Percentiles rank a stretch among this genome's conserved stretches.
Conservation (phyloP, 2,113 vertebrate genomes). For the Corythornis madagascariensis region DNA sequence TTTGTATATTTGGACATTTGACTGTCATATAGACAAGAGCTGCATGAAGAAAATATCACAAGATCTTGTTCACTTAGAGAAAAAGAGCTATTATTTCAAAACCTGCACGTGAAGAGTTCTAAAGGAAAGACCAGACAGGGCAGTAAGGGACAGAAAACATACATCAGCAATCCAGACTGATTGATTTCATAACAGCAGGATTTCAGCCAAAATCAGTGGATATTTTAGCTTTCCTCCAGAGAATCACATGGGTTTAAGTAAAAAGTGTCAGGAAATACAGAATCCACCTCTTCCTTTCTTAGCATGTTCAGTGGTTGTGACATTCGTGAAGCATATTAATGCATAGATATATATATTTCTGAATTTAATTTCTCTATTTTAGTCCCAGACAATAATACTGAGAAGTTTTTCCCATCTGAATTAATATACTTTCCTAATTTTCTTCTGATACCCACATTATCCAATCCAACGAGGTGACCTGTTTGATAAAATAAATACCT, state of each 20-base stretch:
- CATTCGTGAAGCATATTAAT: not conserved
- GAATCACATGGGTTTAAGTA: not conserved
- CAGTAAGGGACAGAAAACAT: rapidly evolving
- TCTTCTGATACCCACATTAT: not conserved
- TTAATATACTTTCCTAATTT: not conserved
- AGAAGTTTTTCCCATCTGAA: not conserved
- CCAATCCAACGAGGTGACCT: not conserved
- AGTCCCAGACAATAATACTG: not conserved
- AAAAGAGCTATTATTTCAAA: not conserved
- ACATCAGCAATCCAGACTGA: not conserved
- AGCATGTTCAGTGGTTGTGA: not conserved
- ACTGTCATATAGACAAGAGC: not conserved
- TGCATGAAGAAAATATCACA: not conserved
- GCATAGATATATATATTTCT: not conserved
- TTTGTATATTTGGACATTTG: not conserved
- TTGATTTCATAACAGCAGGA: not conserved
- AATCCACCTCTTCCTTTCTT: not conserved
- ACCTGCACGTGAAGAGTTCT: not conserved
- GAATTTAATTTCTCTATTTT: not conserved
- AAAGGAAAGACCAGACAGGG: not conserved
- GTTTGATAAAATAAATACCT: not conserved
- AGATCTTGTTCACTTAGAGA: not conserved
- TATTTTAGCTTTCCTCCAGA: not conserved
- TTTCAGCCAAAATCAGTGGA: not conserved
- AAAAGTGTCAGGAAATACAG: not conserved